Conservation (phyloP, 1,140 invertebrate genomes). For the Phymastichus coffea region DNA sequence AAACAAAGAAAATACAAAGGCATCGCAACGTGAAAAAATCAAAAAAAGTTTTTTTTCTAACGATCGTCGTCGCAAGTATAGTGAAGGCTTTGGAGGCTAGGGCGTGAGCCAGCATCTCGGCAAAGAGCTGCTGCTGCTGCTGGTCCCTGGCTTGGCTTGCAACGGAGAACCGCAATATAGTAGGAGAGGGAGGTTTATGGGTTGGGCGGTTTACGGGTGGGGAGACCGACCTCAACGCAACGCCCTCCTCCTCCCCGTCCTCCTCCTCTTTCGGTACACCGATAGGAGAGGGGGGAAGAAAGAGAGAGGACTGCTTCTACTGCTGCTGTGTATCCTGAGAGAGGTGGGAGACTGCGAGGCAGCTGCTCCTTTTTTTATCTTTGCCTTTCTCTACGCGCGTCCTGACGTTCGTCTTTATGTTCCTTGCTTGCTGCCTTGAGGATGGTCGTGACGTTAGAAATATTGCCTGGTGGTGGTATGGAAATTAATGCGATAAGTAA, state of each 20-base stretch:
- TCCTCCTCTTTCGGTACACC: constrained; percentile 10
- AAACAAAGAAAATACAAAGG: no score
- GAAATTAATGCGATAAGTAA: no score
- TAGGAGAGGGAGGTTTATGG: constrained; percentile 25
- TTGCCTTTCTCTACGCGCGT: background rate
- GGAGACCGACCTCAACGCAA: constrained; percentile 15
- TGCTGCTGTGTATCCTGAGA: background rate
- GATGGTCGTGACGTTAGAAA: no score
- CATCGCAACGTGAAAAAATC: no score
- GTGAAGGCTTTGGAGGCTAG: no score
- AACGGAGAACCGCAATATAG: constrained; percentile 27
- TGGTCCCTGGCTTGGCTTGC: constrained; percentile 5
- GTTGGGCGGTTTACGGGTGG: constrained; percentile 11
- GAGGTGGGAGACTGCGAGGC: background rate
- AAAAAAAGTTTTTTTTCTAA: no score
- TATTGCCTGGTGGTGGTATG: no score
- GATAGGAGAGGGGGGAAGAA: constrained; percentile 5
- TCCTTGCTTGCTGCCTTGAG: background rate
- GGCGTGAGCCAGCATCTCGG: no score
- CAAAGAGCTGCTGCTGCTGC: constrained; percentile 4
- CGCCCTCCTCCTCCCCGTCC: constrained; percentile 10
- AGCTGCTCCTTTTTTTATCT: constrained; percentile 8
- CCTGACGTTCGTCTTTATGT: background rate
- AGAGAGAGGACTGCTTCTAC: background rate
- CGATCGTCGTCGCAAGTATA: no score